Percentiles rank a stretch among this genome's conserved stretches.
phyloP scores from a whole-genome alignment of 2,888 invertebrate genomes.

The Cheilosia soror region DNA sequence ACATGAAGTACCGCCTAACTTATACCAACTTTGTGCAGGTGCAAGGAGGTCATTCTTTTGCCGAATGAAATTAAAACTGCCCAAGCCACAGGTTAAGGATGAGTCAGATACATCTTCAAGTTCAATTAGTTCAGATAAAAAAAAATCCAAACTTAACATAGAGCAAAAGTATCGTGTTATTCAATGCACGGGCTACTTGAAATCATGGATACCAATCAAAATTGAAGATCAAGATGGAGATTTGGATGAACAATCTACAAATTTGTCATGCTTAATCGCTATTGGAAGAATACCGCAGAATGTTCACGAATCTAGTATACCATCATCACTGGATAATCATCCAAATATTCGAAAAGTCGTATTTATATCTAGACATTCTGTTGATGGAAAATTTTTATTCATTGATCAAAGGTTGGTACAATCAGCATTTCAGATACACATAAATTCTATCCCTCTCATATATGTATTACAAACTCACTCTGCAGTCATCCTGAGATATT shows the following conservation, averaged over 20 bases:
- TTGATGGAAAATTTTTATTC: constrained; percentile 96
- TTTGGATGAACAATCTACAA: constrained; percentile 86
- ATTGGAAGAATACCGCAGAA: constrained; percentile 90
- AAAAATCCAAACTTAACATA: constrained; percentile 86
- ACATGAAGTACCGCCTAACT: constrained; percentile 91
- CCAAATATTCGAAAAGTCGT: constrained; percentile 87
- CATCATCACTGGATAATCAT: constrained; percentile 83
- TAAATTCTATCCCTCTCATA: too few species aligned
- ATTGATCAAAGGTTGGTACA: constrained; percentile 92
- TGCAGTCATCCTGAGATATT: too few species aligned
- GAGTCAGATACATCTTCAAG: constrained; percentile 85
- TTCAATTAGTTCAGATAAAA: constrained; percentile 86
- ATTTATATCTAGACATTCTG: constrained; percentile 93
- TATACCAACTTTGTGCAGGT: constrained; percentile 92
- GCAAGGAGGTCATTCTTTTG: constrained; percentile 96
- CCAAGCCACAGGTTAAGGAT: constrained; percentile 88
- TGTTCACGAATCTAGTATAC: constrained; percentile 84
- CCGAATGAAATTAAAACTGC: constrained; percentile 92
- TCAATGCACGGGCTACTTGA: constrained; percentile 96
- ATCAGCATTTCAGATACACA: not conserved
- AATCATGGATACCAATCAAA: constrained; percentile 95
- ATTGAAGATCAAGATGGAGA: constrained; percentile 88
- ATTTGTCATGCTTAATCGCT: constrained; percentile 94
- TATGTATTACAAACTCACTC: too few species aligned
- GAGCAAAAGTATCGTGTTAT: constrained; percentile 95